A percentile compares a stretch with the other conserved stretches of the same genome.
phyloP scores from a whole-genome alignment of 2,888 invertebrate genomes.

The Masnerella sp. region DNA sequence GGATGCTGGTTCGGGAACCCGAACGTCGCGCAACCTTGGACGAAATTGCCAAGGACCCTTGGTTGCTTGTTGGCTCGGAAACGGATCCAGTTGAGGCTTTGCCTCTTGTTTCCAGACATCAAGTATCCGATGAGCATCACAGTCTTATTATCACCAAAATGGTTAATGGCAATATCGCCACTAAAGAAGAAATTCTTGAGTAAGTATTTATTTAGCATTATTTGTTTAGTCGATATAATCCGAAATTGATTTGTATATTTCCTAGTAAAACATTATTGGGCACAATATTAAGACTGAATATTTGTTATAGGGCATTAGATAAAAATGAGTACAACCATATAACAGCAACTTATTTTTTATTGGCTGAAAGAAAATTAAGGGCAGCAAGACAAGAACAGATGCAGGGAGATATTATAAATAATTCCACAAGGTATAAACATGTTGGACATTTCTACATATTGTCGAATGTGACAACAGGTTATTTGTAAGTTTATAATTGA shows the following conservation, averaged over 20 bases:
- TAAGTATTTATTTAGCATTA: too few relatives aligned
- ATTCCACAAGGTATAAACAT: conserved; percentile 70
- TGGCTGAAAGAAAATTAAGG: conserved; percentile 94
- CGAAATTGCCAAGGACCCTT: conserved; percentile 91
- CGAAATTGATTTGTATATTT: too few relatives aligned
- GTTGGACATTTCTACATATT: too few relatives aligned
- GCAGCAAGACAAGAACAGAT: conserved; percentile 85
- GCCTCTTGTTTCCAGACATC: conserved; percentile 92
- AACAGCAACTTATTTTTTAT: conserved; percentile 97
- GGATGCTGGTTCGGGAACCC: conserved; percentile 96
- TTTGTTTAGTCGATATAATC: too few relatives aligned
- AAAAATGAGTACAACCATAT: conserved; percentile 98
- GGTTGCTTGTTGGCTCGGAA: conserved; percentile 83
- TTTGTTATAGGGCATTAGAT: conserved; percentile 86
- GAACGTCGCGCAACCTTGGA: conserved; percentile 91
- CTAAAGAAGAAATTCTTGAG: conserved; percentile 95
- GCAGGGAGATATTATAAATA: conserved; percentile 76
- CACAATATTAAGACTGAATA: conserved; percentile 7
- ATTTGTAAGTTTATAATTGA: too few relatives aligned
- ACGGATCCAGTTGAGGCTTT: conserved; percentile 81
- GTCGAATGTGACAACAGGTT: too few relatives aligned
- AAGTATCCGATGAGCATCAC: conserved; percentile 94
- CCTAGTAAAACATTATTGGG: too few relatives aligned
- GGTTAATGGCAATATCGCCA: conserved; percentile 96
- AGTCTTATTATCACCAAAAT: conserved; percentile 95